These are phyloP conservation scores for Notarius quadriscutis DNA, from an alignment of 2,113 vertebrate species.

Conservation along the genomic window DNA sequence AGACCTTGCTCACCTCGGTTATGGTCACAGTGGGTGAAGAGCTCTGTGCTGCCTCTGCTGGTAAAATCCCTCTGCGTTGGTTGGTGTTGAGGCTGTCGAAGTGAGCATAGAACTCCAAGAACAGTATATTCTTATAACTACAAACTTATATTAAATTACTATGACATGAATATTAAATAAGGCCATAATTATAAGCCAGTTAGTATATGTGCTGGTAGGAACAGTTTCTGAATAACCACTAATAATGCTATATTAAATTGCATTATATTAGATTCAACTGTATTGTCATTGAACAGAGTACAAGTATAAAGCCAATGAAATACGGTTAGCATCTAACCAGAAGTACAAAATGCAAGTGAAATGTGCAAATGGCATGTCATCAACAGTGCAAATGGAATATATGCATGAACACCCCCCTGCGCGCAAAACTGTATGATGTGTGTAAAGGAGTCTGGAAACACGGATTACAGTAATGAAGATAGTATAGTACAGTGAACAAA, in stretches of 20 bases:
- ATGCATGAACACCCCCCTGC: not conserved
- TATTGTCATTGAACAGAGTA: not conserved
- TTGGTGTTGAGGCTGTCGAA: too few species aligned
- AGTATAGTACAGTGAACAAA: not conserved
- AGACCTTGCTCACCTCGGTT: too few species aligned
- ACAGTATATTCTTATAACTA: not conserved
- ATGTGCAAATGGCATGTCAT: not conserved
- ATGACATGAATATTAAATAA: not conserved
- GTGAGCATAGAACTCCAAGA: too few species aligned
- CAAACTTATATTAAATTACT: not conserved
- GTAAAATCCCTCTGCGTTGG: too few species aligned
- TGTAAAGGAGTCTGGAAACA: not conserved
- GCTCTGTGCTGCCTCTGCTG: too few species aligned
- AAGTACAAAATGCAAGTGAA: not conserved
- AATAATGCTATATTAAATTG: not conserved
- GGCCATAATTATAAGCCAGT: not conserved
- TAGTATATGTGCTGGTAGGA: not conserved
- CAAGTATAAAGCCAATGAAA: not conserved
- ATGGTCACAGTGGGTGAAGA: too few species aligned
- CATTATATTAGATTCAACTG: not conserved
- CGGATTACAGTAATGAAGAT: not conserved
- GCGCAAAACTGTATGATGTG: not conserved
- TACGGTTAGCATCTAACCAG: not conserved
- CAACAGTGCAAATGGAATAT: not conserved
- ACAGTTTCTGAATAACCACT: not conserved